Conservation (phyloP, 2,888 invertebrate species). For the Rotaria macrura region DNA sequence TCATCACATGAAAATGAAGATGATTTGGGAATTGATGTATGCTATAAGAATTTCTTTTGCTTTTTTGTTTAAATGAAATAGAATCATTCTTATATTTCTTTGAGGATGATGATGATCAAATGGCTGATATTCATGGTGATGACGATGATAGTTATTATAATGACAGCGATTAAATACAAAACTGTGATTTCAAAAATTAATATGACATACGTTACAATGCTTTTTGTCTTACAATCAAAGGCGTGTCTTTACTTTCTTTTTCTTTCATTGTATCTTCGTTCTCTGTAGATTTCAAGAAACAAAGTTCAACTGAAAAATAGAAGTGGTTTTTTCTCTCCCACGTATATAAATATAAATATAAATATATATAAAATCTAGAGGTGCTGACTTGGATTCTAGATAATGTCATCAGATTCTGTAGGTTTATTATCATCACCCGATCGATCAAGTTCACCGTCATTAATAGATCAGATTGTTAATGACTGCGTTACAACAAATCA, state of each 20-base stretch:
- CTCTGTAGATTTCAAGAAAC: not conserved
- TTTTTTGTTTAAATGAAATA: not conserved
- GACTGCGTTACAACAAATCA: not conserved
- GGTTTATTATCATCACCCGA: not conserved
- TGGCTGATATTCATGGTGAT: not conserved
- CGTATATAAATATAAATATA: too few relatives aligned
- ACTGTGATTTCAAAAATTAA: not conserved
- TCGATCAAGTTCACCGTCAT: not conserved
- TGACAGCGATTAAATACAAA: not conserved
- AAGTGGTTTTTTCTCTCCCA: not conserved
- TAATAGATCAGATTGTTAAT: not conserved
- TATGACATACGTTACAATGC: not conserved
- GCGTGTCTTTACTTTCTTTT: not conserved
- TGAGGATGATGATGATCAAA: not conserved
- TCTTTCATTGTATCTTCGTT: not conserved
- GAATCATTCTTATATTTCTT: not conserved
- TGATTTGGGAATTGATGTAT: not conserved
- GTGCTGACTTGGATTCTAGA: not conserved
- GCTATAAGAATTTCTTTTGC: not conserved
- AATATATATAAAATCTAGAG: not conserved
- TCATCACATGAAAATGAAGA: not conserved
- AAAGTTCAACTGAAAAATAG: not conserved
- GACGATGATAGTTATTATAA: slow-evolving; percentile 7
- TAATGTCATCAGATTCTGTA: not conserved
- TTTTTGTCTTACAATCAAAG: not conserved